A percentile compares a stretch with the other conserved stretches of the same genome.
Conservation (phyloP, 2,797 vertebrate genomes). For the Euthynnus affinis region DNA sequence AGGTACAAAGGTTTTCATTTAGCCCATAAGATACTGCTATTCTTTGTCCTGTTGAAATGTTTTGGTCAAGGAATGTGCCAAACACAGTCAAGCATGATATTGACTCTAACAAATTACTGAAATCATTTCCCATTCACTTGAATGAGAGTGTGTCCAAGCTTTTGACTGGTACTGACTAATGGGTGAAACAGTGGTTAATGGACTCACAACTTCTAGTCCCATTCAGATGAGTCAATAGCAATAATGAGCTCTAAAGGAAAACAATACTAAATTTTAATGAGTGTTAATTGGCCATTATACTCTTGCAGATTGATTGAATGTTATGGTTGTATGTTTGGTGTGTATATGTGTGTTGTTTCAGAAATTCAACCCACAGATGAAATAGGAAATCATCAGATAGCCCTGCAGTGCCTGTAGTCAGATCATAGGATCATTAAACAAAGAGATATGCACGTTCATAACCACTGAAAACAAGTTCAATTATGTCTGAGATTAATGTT, state of each 20-base stretch:
- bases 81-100: too few relatives aligned
- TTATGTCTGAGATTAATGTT: not conserved
- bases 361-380: not conserved
- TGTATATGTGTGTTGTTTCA: conserved; percentile 5
- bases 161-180: too few relatives aligned
- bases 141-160: too few relatives aligned
- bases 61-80: too few relatives aligned
- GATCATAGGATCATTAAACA: not conserved
- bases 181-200: conserved; percentile 5
- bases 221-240: conserved; percentile 16
- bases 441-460: not conserved
- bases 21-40: conserved; percentile 23
- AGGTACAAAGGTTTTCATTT: conserved; percentile 80
- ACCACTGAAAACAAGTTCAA: too few relatives aligned
- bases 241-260: not conserved
- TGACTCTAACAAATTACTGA: too few relatives aligned
- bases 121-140: too few relatives aligned
- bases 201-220: conserved; percentile 17
- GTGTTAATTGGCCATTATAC: not conserved
- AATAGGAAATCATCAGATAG: too few relatives aligned
- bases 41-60: not conserved
- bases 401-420: not conserved
- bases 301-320: not conserved
- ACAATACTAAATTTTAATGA: conserved; percentile 12
- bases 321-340: not conserved